Evolutionary conservation across 2,797 vertebrate species (phyloP).

Genomic region (Paguma larvata): DNA sequence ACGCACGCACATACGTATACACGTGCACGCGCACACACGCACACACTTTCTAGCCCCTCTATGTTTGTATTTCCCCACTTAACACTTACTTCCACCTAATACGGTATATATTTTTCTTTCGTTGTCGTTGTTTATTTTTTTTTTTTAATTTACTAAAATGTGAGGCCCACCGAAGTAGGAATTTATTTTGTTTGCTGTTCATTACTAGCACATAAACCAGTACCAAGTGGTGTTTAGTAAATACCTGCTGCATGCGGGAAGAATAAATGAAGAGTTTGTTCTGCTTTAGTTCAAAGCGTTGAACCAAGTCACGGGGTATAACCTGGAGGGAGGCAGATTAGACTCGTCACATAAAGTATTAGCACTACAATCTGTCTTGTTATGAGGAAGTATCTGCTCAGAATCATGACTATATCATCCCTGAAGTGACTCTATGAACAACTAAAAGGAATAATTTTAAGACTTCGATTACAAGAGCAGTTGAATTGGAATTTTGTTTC

Average conservation of each 20-base stretch:
- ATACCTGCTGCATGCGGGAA: not conserved
- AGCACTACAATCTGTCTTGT: not conserved
- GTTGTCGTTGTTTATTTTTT: not conserved
- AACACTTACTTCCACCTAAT: not conserved
- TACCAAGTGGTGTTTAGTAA: not conserved
- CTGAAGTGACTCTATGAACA: not conserved
- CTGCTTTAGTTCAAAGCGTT: not conserved
- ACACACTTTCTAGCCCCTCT: not conserved
- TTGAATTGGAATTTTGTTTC: not conserved
- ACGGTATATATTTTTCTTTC: not conserved
- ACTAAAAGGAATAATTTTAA: not conserved
- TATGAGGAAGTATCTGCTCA: not conserved
- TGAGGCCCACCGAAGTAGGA: not conserved
- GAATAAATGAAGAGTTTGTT: not conserved
- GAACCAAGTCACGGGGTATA: not conserved
- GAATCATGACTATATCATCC: not conserved
- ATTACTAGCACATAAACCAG: not conserved
- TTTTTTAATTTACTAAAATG: not conserved
- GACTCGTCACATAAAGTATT: not conserved
- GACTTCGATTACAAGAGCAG: not conserved
- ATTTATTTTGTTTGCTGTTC: not conserved
- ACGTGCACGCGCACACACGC: not conserved
- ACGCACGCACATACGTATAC: not conserved
- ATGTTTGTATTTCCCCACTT: not conserved
- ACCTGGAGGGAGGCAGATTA: not conserved